phyloP scores from a whole-genome alignment of 2,113 vertebrate genomes.

The Odontesthes bonariensis region DNA sequence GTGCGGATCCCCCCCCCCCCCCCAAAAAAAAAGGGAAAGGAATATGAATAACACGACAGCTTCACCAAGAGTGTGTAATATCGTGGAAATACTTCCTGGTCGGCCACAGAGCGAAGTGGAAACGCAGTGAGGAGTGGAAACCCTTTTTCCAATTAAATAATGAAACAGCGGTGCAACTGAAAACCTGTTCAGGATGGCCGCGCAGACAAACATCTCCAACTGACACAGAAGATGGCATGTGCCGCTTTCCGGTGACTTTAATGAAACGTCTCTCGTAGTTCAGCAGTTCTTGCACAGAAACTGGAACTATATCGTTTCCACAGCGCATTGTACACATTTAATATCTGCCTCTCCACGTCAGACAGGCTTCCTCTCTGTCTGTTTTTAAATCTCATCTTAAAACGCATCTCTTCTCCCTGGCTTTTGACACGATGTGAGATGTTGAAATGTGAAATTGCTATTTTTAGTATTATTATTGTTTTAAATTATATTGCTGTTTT shows the following conservation, averaged over 20 bases:
- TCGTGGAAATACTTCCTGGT: slow-evolving; percentile 21
- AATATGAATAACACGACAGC: background rate
- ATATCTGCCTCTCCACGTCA: too few relatives aligned
- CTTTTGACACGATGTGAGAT: too few relatives aligned
- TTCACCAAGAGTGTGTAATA: slow-evolving; percentile 3
- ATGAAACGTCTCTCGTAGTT: slow-evolving; percentile 19
- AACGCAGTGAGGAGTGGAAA: slow-evolving; percentile 77
- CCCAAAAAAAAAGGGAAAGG: background rate
- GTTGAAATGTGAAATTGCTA: too few relatives aligned
- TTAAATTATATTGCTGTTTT: too few relatives aligned
- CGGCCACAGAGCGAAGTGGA: slow-evolving; percentile 50
- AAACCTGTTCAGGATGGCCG: slow-evolving; percentile 81
- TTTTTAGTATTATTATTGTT: too few relatives aligned
- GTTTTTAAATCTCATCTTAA: too few relatives aligned
- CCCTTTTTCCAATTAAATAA: slow-evolving; percentile 86
- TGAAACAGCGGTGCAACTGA: slow-evolving; percentile 85
- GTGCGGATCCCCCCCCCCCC: background rate
- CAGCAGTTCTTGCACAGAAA: background rate
- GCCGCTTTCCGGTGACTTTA: slow-evolving; percentile 25
- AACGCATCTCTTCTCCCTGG: too few relatives aligned
- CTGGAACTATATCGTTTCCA: background rate
- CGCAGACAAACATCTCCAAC: slow-evolving; percentile 56
- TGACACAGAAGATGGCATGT: slow-evolving; percentile 37
- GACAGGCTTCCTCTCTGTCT: too few relatives aligned
- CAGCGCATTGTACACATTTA: background rate